Conservation (phyloP, 2,888 invertebrate genomes). For the Caenorhabditis sp. region DNA sequence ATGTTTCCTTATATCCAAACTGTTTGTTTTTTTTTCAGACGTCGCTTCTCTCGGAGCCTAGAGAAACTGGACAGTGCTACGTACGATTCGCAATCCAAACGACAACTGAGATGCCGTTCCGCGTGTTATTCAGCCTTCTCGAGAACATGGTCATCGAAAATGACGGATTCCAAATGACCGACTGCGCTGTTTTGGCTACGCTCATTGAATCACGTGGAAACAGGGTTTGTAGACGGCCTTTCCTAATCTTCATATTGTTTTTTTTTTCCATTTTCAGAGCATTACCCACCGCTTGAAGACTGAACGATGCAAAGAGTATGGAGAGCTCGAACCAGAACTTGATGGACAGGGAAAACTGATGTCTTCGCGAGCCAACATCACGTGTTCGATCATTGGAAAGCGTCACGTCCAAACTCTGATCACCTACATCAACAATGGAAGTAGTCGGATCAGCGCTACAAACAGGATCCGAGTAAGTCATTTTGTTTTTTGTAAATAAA, state of each 20-base stretch:
- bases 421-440: conserved; percentile 43
- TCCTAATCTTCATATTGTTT: too few species aligned
- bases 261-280: conserved; percentile 34
- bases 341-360: conserved; percentile 33
- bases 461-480: conserved; percentile 28
- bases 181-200: conserved; percentile 29
- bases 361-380: conserved; percentile 32
- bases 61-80: conserved; percentile 38
- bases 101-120: conserved; percentile 39
- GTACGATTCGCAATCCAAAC: conserved; percentile 50
- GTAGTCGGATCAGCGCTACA: background rate
- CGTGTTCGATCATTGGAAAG: conserved; percentile 38
- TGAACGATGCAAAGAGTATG: conserved; percentile 36
- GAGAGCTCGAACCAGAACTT: conserved; percentile 37
- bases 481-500: too few species aligned
- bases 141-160: conserved; percentile 34
- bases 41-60: conserved; percentile 37
- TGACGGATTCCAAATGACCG: conserved; percentile 43
- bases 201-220: conserved; percentile 16
- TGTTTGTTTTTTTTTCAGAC: conserved; percentile 26
- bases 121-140: conserved; percentile 18
- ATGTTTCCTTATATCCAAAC: too few species aligned
- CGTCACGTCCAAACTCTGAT: conserved; percentile 45
- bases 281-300: conserved; percentile 32
- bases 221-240: conserved; percentile 13